Conservation (phyloP, 2,888 invertebrate genomes). For the Ectemnius lituratus region DNA sequence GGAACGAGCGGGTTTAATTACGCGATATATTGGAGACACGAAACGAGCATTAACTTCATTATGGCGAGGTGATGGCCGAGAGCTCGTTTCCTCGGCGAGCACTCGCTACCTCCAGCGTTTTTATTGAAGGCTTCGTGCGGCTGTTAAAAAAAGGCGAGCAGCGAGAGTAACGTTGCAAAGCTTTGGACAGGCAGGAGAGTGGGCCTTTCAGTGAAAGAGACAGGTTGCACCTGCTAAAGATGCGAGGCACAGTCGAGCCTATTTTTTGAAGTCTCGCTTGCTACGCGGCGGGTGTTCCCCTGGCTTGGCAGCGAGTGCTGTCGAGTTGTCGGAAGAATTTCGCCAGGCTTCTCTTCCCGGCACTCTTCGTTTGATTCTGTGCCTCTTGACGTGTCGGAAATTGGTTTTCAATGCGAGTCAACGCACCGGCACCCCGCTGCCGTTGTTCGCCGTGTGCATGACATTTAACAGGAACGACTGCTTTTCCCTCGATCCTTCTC, state of each 20-base stretch:
- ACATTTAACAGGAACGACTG: slow-evolving; percentile 58
- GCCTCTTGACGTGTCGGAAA: slow-evolving; percentile 67
- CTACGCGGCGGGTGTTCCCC: slow-evolving; percentile 46
- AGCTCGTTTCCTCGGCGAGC: slow-evolving; percentile 35
- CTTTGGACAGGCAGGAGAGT: slow-evolving; percentile 46
- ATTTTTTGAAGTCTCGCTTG: slow-evolving; percentile 42
- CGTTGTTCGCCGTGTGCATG: slow-evolving; percentile 65
- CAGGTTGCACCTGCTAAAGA: slow-evolving; percentile 68
- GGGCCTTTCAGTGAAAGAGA: slow-evolving; percentile 57
- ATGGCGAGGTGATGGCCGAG: slow-evolving; percentile 21
- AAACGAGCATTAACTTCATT: slow-evolving; percentile 52
- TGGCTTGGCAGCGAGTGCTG: slow-evolving; percentile 17
- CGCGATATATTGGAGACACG: slow-evolving; percentile 30
- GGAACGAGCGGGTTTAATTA: slow-evolving; percentile 12
- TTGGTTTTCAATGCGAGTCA: slow-evolving; percentile 66
- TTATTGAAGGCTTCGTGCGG: slow-evolving; percentile 51
- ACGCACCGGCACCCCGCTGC: slow-evolving; percentile 56
- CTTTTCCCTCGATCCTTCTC: slow-evolving; percentile 28
- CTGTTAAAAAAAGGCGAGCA: slow-evolving; percentile 58
- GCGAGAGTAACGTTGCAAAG: slow-evolving; percentile 45
- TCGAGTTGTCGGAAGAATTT: slow-evolving; percentile 53
- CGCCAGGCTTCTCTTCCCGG: slow-evolving; percentile 49
- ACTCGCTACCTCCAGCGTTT: slow-evolving; percentile 43
- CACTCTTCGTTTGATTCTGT: slow-evolving; percentile 47
- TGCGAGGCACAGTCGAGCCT: slow-evolving; percentile 42